Evolutionary conservation across 2,797 vertebrate genomes (phyloP), one percentile per base, ranked within the genome.

Genomic region (Champsocephalus gunnari): DNA sequence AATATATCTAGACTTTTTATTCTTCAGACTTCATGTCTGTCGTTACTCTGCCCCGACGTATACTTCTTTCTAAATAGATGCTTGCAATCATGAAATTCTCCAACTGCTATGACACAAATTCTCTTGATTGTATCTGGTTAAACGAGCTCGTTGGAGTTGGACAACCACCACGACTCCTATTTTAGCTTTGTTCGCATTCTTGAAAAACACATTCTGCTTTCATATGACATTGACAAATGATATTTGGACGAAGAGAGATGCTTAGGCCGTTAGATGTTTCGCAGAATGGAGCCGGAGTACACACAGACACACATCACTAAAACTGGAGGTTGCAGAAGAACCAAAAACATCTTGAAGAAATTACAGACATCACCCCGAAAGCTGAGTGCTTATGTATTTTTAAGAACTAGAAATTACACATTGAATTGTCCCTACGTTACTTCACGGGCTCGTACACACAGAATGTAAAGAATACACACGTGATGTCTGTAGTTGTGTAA

Each of bases 321-420:
- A 78, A 77, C 76, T 88, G 80, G 71, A 90, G 78, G 85, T 83
- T 87, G 69, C 76, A 34, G 78, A 87, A 78, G 79, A 92, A 84
- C 77, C 80, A 90, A 90, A 87, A 73, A 90, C 92, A 95, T 94
- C 91, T 95, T 94, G 90, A 95, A 93, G 91, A 93, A 87, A 93
- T 94, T 92, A 92, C 80, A 82, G 71, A 81, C 85, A 90, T 91
- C 87, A 90, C 79, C 87, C 85, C 71, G 77, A 89, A 89, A 79
- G 66, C 75, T 77, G 81, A 80, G 73, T 92, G 92, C 93, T 92
- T 91, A 92, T 91, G 82, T 89, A 91, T 93, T 93, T 92, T 91
- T 91, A 88, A 87, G 86, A 89, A 87, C 59, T 71, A 83, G 83
- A 89, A 93, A 87, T 90, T 83, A 88, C 85, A 88, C 82, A 81